Evolutionary conservation across 92 coral and sea anemone species (phyloP), one percentile per base, ranked within the genome.

Genomic region (Epizoanthus stellaris): DNA sequence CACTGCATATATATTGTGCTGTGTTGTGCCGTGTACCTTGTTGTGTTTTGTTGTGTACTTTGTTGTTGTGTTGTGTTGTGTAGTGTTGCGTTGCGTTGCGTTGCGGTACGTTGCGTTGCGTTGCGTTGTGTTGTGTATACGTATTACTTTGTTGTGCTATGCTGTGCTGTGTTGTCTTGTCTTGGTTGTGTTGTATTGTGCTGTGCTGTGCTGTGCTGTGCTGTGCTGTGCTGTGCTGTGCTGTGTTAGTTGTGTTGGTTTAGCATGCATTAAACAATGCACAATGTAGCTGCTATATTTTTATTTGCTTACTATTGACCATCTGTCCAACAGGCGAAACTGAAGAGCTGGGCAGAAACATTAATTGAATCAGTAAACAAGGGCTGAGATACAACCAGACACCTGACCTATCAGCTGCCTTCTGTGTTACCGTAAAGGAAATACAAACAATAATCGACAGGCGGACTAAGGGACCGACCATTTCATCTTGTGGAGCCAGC

Each of bases 301-400:
- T 2, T 25, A 65, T 23, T 52, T 47, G 20, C 21, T 54, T 1
- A 21, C 40, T 54, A 12, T 20, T 80, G 8, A 49, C 8, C 12
- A 40, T 42, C 80, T 49, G 4, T 52, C 47, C 40, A 39, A 25
- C 82, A 94, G 98, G 91, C 89, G 58, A 90, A 91, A 80, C 88
- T 94, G 36, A 72, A 36, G 45, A 86, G 75, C 66, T 94, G 95
- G 95, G 88, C 95, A 19, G 92, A 88, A 16, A 87, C 88, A 4
- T 91, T 68, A 82, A 71, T 89, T 16, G 89, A 89, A 54, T 72
- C 91, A 54, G 63, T 85, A 8, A 77, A 65, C 64, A 80, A 84
- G 53, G 70, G 79, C 86, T 87, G 81, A 70, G 53, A 20, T 40
- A 40, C 16, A 23, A 23, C 25, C 10, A 49, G 10, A 49, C 54